phyloP scores from a whole-genome alignment of 2,797 vertebrate species.

The Helicolenus hilgendorfi region DNA sequence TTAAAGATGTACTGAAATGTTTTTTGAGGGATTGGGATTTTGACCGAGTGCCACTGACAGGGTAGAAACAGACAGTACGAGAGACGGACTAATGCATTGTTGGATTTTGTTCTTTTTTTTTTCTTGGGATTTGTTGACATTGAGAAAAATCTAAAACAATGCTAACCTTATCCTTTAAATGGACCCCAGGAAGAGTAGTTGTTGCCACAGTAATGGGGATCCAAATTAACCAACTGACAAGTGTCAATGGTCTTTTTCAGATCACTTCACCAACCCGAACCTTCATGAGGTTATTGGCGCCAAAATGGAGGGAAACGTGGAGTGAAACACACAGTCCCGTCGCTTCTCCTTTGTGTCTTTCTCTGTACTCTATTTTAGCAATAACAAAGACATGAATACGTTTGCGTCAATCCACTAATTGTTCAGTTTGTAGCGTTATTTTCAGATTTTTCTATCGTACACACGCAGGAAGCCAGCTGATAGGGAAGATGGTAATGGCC shows the following conservation, averaged over 20 bases:
- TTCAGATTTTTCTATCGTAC: neutral
- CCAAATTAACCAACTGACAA: neutral
- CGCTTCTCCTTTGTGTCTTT: neutral
- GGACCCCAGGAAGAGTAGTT: neutral
- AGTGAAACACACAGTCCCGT: slow-evolving; percentile 26
- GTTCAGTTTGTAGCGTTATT: neutral
- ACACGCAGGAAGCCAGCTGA: neutral
- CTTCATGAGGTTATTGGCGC: slow-evolving; percentile 53
- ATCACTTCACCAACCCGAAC: slow-evolving; percentile 86
- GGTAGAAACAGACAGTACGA: neutral
- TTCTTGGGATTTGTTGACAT: neutral
- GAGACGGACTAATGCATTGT: neutral
- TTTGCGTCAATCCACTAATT: neutral
- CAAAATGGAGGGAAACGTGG: slow-evolving; percentile 53
- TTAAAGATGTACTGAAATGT: neutral
- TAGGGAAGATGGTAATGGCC: neutral
- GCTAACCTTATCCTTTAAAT: neutral
- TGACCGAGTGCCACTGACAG: neutral
- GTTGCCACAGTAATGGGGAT: neutral
- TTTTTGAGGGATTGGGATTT: neutral
- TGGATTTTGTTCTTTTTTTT: neutral
- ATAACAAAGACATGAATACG: neutral
- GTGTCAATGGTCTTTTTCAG: slow-evolving; percentile 69
- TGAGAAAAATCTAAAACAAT: neutral
- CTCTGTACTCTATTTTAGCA: neutral